phyloP scores from a whole-genome alignment of 1,140 invertebrate species.

The Octopus sinensis region DNA sequence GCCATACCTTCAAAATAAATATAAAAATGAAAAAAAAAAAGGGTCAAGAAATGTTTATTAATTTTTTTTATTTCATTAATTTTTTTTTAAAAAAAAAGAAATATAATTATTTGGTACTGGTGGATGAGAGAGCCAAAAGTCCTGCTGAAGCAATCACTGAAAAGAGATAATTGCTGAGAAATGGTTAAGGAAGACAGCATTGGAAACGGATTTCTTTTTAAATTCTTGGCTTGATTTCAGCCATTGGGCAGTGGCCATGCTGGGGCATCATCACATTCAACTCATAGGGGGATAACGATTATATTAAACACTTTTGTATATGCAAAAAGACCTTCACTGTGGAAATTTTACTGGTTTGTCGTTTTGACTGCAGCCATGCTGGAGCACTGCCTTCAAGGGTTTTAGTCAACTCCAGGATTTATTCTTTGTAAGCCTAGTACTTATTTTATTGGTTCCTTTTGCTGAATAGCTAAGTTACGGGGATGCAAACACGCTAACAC shows the following conservation, averaged over 20 bases:
- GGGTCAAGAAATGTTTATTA: too few species aligned
- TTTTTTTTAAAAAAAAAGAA: too few species aligned
- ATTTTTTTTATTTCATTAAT: too few species aligned
- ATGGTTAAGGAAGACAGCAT: slow-evolving; percentile 53
- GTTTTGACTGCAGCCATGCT: neutral
- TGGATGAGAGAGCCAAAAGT: slow-evolving; percentile 85
- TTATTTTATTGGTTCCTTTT: too few species aligned
- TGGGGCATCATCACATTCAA: too few species aligned
- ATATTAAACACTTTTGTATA: neutral
- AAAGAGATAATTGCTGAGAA: slow-evolving; percentile 78
- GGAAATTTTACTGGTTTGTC: neutral
- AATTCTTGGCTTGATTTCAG: neutral
- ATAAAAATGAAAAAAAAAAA: too few species aligned
- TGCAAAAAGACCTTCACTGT: neutral
- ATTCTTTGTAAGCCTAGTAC: too few species aligned
- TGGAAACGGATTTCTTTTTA: neutral
- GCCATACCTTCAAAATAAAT: too few species aligned
- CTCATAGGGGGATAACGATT: neutral
- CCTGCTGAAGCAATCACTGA: slow-evolving; percentile 83
- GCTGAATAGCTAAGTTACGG: too few species aligned
- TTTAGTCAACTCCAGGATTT: neutral
- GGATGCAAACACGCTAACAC: too few species aligned
- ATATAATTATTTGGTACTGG: slow-evolving; percentile 63
- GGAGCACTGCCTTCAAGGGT: neutral
- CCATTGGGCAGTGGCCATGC: neutral